Evolutionary conservation across 2,113 vertebrate genomes (phyloP).

Genomic region (Chlamydotis undulata): DNA sequence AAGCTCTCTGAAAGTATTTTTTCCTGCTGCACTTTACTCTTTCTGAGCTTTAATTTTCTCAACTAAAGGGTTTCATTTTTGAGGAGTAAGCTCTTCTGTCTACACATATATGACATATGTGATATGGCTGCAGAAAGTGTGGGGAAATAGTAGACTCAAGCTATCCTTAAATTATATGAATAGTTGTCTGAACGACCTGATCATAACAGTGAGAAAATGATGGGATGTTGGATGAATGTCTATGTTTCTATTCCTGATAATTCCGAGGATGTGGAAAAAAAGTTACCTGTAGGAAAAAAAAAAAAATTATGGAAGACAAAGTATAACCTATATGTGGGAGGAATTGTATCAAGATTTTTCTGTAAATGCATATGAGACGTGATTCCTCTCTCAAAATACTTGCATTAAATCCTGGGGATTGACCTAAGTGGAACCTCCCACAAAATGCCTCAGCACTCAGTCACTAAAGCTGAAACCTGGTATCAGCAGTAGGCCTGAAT

Average conservation of each 20-base stretch:
- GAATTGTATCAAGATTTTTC: neutral
- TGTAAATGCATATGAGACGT: neutral
- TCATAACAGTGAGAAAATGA: neutral
- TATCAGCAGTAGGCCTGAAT: neutral
- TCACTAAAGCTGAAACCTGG: neutral
- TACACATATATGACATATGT: neutral
- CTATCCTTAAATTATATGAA: neutral
- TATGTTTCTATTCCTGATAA: neutral
- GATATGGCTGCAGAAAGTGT: neutral
- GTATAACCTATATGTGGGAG: neutral
- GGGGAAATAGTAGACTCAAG: neutral
- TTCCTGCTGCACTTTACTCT: conserved; percentile 1
- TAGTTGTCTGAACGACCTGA: neutral
- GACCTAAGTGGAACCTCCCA: neutral
- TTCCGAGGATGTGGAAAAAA: neutral
- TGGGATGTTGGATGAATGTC: neutral
- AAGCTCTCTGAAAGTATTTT: neutral
- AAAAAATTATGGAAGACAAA: neutral
- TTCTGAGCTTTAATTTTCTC: neutral
- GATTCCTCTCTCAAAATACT: neutral
- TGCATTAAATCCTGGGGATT: neutral
- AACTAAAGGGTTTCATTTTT: neutral
- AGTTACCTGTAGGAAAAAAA: neutral
- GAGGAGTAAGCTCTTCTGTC: neutral
- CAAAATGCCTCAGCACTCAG: neutral